Base-by-base conservation (phyloP, 2,888 invertebrate genomes). In the Eulithis testata region DNA sequence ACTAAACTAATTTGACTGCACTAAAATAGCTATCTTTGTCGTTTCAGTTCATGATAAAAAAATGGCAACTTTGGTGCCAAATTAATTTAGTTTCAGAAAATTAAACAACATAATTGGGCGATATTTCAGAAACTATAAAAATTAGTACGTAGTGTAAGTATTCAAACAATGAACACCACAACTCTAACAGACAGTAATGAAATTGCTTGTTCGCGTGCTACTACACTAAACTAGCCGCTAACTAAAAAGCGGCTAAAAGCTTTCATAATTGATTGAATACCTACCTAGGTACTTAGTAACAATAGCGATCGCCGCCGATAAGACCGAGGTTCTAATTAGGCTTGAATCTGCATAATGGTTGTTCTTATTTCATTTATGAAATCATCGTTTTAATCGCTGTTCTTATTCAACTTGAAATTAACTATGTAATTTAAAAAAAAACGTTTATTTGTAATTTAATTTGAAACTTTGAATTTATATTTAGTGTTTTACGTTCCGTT, bases 221-320 rank as follows among this genome's bases (percentile, higher is more conserved):
- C 52, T 61, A 58, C 60, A 65, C 64, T 61, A 58, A 61, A 65
- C 64, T 54, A 63, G 44, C 63, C 47, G 63, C 57, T 55, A 60
- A 65, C 60, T 63, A 66, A 72, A 63, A 54, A 54, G 63, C 58
- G 68, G 62, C 62, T 73, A 70, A 73, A 73, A 69, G 71, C 69
- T 71, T 64, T 63, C 49, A 50, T 71, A 70, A 73, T 73, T 71
- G 64, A 69, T 70, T 66, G 63, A 70, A 71, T 73, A 60, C 65
- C 52, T 63, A 66, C 21, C 21, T 1, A 21, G 21, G 21, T 21
- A 21, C 64, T 64, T 63, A 62, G 51, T 65, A 73, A 69, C 66
- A 69, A 71, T 71, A 57, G 68, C 37, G 69, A 71, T 71, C 60
- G 60, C 51, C 14, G 40, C 37, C 40, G 66, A 69, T 71, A 68